phyloP scores from a whole-genome alignment of 2,797 vertebrate species.

The Pangasius sanitwongsei region DNA sequence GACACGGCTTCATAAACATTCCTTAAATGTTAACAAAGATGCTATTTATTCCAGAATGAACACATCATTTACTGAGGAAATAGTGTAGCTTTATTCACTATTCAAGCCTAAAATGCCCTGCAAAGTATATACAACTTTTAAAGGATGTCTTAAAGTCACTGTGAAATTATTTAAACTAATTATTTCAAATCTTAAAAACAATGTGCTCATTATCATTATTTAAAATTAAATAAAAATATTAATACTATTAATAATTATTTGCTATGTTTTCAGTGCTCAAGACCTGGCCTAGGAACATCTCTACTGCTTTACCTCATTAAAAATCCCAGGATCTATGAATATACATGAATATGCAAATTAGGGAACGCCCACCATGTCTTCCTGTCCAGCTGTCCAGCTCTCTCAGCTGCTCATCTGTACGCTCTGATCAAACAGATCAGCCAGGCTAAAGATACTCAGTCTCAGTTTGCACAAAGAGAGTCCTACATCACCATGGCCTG shows the following conservation, averaged over 20 bases:
- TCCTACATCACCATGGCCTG: no score
- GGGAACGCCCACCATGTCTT: not conserved
- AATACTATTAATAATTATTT: not conserved
- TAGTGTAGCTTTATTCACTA: not conserved
- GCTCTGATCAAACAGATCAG: not conserved
- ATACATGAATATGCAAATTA: conserved; percentile 2
- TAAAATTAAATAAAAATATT: not conserved
- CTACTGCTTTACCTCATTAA: not conserved
- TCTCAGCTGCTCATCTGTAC: not conserved
- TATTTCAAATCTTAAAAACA: not conserved
- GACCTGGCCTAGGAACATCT: no score
- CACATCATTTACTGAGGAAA: not conserved
- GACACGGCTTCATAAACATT: not conserved
- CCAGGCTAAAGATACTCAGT: not conserved
- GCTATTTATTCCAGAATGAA: not conserved
- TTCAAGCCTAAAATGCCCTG: not conserved
- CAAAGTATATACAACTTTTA: not conserved
- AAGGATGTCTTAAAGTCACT: not conserved
- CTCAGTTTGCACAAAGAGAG: not conserved
- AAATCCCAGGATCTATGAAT: not conserved
- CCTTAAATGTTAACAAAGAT: not conserved
- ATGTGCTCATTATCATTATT: not conserved
- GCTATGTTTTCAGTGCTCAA: not conserved
- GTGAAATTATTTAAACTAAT: not conserved
- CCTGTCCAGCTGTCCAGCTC: not conserved